phyloP scores from a whole-genome alignment of 1,140 invertebrate genomes.

The Cherax quadricarinatus region DNA sequence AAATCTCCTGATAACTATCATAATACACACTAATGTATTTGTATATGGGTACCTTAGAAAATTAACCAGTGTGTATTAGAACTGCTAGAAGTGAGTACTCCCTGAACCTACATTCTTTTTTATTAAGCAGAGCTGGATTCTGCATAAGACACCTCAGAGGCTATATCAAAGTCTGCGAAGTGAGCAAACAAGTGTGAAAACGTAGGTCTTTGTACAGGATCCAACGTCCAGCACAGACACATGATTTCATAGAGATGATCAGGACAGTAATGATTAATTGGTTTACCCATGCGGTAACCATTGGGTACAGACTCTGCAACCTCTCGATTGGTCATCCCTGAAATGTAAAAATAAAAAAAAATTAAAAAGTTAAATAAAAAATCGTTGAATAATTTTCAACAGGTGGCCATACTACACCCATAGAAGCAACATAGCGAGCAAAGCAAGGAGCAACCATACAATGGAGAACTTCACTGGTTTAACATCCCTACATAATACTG shows the following conservation, averaged over 20 bases:
- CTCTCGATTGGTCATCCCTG: constrained; percentile 93
- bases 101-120: not conserved
- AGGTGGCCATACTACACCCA: no score
- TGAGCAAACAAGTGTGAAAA: constrained; percentile 97
- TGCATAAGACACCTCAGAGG: constrained; percentile 14
- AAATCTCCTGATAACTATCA: constrained; percentile 2
- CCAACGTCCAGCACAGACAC: constrained; percentile 94
- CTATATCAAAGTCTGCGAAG: constrained; percentile 90
- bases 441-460: no score
- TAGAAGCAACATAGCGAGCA: no score
- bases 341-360: constrained; percentile 40
- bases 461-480: no score
- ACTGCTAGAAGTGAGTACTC: constrained; percentile 43
- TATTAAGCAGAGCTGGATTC: not conserved
- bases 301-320: constrained; percentile 96
- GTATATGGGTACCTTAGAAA: not conserved
- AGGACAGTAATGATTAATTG: constrained; percentile 80
- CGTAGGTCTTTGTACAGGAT: constrained; percentile 94
- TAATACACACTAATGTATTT: not conserved
- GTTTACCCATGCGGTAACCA: constrained; percentile 82
- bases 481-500: no score
- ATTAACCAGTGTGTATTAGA: not conserved
- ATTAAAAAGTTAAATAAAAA: no score
- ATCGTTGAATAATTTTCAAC: no score
- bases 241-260: constrained; percentile 95